Evolutionary conservation across 2,113 vertebrate genomes (phyloP).

Genomic region (Megaceryle torquata): DNA sequence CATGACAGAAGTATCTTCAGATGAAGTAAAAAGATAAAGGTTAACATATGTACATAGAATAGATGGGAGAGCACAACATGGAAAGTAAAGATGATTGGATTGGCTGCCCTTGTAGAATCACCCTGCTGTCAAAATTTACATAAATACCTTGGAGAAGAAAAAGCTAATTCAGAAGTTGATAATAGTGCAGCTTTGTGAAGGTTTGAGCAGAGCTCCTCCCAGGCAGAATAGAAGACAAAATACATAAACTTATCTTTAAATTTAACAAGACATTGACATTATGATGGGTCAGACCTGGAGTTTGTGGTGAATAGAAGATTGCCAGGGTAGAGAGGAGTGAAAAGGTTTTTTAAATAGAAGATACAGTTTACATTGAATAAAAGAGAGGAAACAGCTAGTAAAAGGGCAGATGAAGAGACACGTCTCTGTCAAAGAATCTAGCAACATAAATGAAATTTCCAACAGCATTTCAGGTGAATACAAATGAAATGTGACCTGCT

Average conservation of each 20-base stretch:
- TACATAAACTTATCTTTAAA: not conserved
- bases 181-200: not conserved
- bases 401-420: not conserved
- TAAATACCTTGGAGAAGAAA: not conserved
- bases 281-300: not conserved
- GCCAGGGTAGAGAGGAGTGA: not conserved
- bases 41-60: not conserved
- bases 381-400: not conserved
- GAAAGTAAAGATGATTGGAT: not conserved
- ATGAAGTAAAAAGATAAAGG: not conserved
- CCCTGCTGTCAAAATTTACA: not conserved
- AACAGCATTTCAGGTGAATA: not conserved
- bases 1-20: not conserved
- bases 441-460: not conserved
- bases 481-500: not conserved
- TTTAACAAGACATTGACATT: not conserved
- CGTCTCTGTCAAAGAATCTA: not conserved
- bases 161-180: not conserved
- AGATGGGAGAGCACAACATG: not conserved
- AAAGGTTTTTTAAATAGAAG: not conserved
- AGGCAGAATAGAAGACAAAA: not conserved
- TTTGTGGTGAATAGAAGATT: not conserved
- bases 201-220: not conserved
- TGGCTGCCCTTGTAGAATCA: not conserved
- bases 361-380: not conserved